phyloP scores from a whole-genome alignment of 2,888 invertebrate genomes.

The Protula sp. region DNA sequence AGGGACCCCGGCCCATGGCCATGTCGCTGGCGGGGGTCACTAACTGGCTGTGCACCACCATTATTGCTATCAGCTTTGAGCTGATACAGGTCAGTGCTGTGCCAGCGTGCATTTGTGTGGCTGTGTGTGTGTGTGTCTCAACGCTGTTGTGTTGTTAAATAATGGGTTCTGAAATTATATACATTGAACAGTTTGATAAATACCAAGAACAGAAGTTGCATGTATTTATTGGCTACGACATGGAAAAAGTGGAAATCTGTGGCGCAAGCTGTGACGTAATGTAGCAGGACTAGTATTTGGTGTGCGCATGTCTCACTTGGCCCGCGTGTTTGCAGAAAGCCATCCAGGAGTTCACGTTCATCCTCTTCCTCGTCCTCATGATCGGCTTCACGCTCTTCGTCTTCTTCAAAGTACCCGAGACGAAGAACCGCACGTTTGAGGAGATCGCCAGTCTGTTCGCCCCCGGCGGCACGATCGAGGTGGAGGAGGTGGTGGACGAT shows the following conservation, averaged over 20 bases:
- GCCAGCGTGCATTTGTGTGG: no score
- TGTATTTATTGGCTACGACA: no score
- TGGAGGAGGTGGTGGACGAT: background rate
- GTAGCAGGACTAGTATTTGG: no score
- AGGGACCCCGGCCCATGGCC: conserved; percentile 76
- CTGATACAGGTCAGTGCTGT: conserved; percentile 53
- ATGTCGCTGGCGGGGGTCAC: conserved; percentile 80
- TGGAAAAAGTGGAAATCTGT: no score
- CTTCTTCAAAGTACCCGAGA: conserved; percentile 29
- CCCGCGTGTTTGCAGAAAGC: conserved; percentile 21
- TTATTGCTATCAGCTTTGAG: conserved; percentile 89
- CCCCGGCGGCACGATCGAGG: background rate
- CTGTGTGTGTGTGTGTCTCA: no score
- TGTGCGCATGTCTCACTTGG: no score
- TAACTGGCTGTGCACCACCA: conserved; percentile 98
- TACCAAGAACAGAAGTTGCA: no score
- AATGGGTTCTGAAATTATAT: no score
- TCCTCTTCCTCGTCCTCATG: conserved; percentile 28
- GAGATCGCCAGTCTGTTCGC: conserved; percentile 24
- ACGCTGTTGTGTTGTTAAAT: no score
- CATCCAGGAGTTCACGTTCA: conserved; percentile 24
- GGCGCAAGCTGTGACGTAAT: no score
- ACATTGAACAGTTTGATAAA: no score
- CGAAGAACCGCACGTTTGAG: conserved; percentile 29
- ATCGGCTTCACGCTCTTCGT: conserved; percentile 25